These are phyloP conservation scores for Hydractinia echinata DNA, from an alignment of 30 jellyfish, hydroid and myxozoan species.

Conservation along the genomic window DNA sequence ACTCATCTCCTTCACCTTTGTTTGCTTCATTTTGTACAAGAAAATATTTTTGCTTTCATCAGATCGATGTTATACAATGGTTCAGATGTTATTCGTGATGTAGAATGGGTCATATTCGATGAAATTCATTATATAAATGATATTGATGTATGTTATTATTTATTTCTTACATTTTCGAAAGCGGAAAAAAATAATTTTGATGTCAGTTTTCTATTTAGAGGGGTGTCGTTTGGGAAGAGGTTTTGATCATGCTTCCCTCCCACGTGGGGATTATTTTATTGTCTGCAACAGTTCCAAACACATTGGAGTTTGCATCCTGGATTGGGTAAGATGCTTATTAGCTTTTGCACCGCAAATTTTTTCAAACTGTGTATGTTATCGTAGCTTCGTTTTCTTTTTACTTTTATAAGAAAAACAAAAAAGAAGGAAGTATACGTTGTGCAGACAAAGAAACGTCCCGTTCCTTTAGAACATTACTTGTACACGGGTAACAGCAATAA, in stretches of 20 bases:
- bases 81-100: constrained; percentile 84
- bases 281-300: constrained; percentile 99
- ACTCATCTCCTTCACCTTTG: not conserved
- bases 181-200: not conserved
- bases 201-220: constrained; percentile 52
- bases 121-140: constrained; percentile 98
- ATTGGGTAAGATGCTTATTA: constrained; percentile 63
- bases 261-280: constrained; percentile 90
- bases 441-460: constrained; percentile 95
- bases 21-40: not conserved
- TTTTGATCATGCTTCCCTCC: constrained; percentile 95
- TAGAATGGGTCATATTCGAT: constrained; percentile 98
- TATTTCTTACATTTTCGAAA: not conserved
- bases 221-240: constrained; percentile 99
- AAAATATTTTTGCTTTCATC: not conserved
- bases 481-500: constrained; percentile 89
- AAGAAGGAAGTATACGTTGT: constrained; percentile 86
- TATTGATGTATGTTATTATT: constrained; percentile 55
- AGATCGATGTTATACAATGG: constrained; percentile 98
- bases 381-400: not conserved
- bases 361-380: not conserved
- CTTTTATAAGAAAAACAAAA: constrained; percentile 71
- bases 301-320: constrained; percentile 97
- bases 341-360: not conserved
- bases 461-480: constrained; percentile 93